These are phyloP conservation scores for Carposina sasakii DNA, from an alignment of 1,140 invertebrate genomes.

Conservation along the genomic window DNA sequence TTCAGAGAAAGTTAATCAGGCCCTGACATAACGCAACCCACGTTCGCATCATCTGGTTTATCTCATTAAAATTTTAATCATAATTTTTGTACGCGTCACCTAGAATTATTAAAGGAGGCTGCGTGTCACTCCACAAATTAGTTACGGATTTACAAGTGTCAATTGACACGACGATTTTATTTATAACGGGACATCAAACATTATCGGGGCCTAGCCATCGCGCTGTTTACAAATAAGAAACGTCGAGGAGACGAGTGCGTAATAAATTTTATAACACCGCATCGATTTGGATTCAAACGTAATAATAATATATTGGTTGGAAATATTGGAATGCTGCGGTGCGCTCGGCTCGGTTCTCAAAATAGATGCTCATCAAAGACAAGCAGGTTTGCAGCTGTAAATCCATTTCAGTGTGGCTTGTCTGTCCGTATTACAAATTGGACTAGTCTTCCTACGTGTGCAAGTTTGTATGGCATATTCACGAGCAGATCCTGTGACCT, in stretches of 20 bases:
- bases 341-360: constrained; percentile 59
- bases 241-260: constrained; percentile 61
- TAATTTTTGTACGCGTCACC: constrained; percentile 34
- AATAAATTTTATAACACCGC: constrained; percentile 70
- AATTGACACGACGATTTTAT: constrained; percentile 61
- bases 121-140: constrained; percentile 66
- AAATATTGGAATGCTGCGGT: constrained; percentile 68
- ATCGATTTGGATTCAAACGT: constrained; percentile 66
- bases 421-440: constrained; percentile 69
- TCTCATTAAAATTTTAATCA: constrained; percentile 63
- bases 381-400: constrained; percentile 71
- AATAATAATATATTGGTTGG: constrained; percentile 70
- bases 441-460: constrained; percentile 11
- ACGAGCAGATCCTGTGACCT: constrained; percentile 39
- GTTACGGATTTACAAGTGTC: constrained; percentile 61
- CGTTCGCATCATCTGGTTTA: constrained; percentile 28
- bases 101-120: constrained; percentile 55
- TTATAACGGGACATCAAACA: constrained; percentile 71
- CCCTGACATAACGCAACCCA: background rate
- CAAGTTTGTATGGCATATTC: constrained; percentile 35
- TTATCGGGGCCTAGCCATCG: constrained; percentile 54
- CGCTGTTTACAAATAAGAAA: constrained; percentile 69
- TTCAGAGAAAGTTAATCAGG: no score
- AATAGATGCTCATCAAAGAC: constrained; percentile 72
- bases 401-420: constrained; percentile 69